Percentiles rank a stretch among this genome's conserved stretches.
Evolutionary conservation across 2,888 invertebrate genomes (phyloP).

Genomic region (Oxyteleia sp.): DNA sequence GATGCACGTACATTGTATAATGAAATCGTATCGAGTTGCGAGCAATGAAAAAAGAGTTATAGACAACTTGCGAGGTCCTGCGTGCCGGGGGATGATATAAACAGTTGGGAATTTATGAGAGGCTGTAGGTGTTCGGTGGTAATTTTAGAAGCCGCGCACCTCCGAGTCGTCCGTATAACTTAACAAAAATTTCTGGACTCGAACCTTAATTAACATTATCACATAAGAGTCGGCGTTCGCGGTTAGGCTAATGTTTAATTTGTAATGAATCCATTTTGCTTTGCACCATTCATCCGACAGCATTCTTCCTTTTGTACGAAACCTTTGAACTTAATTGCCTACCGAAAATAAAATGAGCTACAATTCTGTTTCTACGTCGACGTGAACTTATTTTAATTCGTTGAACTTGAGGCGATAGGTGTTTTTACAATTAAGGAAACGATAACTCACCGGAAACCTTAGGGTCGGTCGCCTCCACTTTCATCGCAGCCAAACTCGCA

Average conservation of each 20-base stretch:
- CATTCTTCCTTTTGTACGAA: neutral
- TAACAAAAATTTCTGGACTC: slow-evolving; percentile 17
- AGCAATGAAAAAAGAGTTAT: slow-evolving; percentile 47
- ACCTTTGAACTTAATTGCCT: neutral
- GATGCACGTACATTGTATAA: slow-evolving; percentile 54
- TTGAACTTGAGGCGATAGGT: slow-evolving; percentile 46
- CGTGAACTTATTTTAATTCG: slow-evolving; percentile 42
- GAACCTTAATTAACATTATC: too few relatives aligned
- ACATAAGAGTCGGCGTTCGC: too few relatives aligned
- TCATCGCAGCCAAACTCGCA: slow-evolving; percentile 86
- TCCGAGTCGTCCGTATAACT: slow-evolving; percentile 44
- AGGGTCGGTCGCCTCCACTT: slow-evolving; percentile 86
- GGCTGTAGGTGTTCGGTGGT: slow-evolving; percentile 1
- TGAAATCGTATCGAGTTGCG: slow-evolving; percentile 68
- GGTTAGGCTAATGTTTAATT: too few relatives aligned
- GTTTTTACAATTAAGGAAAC: slow-evolving; percentile 75
- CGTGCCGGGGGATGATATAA: slow-evolving; percentile 32
- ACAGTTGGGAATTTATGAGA: slow-evolving; percentile 48
- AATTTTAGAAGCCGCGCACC: slow-evolving; percentile 56
- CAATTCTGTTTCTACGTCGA: slow-evolving; percentile 37
- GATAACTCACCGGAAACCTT: slow-evolving; percentile 87
- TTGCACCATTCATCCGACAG: too few relatives aligned
- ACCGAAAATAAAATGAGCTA: slow-evolving; percentile 58
- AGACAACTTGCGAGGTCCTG: slow-evolving; percentile 18
- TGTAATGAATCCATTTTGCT: too few relatives aligned